Conservation (phyloP, 2,797 vertebrate genomes). For the Bradypodion ventrale region DNA sequence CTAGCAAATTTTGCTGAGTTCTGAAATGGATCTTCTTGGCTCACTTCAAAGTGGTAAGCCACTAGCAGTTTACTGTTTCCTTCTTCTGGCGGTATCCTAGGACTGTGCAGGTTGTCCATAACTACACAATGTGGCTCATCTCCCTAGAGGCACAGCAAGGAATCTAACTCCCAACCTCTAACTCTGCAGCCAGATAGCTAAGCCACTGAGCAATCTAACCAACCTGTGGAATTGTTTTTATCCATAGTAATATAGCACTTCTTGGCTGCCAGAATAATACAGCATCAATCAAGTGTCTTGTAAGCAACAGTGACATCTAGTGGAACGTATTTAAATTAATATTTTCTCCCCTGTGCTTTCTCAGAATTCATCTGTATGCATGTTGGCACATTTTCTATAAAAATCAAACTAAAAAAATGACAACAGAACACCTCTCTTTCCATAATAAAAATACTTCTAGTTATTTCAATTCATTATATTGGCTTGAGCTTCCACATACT, state of each 20-base stretch:
- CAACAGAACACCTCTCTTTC: not conserved
- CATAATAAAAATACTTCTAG: constrained; percentile 12
- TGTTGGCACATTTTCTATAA: not conserved
- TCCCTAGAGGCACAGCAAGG: too few relatives aligned
- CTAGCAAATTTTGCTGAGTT: too few relatives aligned
- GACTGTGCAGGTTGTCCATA: too few relatives aligned
- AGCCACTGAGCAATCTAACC: too few relatives aligned
- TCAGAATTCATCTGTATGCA: not conserved
- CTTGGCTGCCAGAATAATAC: not conserved
- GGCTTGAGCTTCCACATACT: not conserved
- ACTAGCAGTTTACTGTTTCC: too few relatives aligned
- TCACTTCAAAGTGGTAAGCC: too few relatives aligned
- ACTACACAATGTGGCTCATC: too few relatives aligned
- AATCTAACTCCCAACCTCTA: too few relatives aligned
- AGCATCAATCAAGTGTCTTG: not conserved
- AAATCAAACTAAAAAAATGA: constrained; percentile 8
- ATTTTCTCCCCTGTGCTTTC: not conserved
- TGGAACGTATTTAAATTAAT: not conserved
- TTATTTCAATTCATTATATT: constrained; percentile 21
- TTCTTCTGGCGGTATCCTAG: too few relatives aligned
- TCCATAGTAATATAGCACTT: rapidly evolving
- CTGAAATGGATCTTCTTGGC: too few relatives aligned
- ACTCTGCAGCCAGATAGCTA: too few relatives aligned
- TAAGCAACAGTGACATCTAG: not conserved
- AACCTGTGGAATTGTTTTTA: not conserved